These are phyloP conservation scores for Pelosia muscerda DNA, from an alignment of 2,888 invertebrate genomes.

Conservation along the genomic window DNA sequence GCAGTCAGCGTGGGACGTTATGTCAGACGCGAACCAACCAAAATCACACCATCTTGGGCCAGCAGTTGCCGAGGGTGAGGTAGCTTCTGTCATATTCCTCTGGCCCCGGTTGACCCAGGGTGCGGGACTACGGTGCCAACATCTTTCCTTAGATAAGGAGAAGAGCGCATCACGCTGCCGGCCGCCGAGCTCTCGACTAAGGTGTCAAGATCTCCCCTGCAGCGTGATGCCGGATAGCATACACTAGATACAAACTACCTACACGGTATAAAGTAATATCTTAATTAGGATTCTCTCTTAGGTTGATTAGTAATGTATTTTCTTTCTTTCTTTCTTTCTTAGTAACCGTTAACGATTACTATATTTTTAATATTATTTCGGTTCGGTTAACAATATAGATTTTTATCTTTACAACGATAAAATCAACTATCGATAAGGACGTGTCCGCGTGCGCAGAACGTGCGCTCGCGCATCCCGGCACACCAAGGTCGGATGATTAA, in stretches of 20 bases:
- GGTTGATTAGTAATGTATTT: neutral
- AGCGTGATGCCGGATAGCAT: neutral
- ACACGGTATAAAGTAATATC: neutral
- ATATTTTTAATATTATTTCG: constrained; percentile 7
- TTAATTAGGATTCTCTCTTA: neutral
- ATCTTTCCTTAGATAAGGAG: too few relatives aligned
- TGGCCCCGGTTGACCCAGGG: too few relatives aligned
- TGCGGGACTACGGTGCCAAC: too few relatives aligned
- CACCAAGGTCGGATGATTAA: constrained; percentile 44
- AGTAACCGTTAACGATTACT: constrained; percentile 2
- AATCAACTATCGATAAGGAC: constrained; percentile 38
- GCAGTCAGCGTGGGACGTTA: too few relatives aligned
- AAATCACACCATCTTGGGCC: too few relatives aligned
- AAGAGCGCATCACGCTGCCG: too few relatives aligned
- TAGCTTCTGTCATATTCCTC: too few relatives aligned
- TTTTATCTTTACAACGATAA: constrained; percentile 27
- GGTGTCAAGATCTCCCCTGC: too few relatives aligned
- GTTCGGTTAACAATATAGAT: constrained; percentile 22
- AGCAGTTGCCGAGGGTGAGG: too few relatives aligned
- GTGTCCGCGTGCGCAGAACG: constrained; percentile 38
- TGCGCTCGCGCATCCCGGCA: constrained; percentile 33
- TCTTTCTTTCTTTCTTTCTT: too few relatives aligned
- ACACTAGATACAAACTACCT: neutral
- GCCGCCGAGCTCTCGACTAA: too few relatives aligned
- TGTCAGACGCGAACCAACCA: too few relatives aligned